Base-by-base conservation (phyloP, 2,113 vertebrate species). In the Eidolon helvum region DNA sequence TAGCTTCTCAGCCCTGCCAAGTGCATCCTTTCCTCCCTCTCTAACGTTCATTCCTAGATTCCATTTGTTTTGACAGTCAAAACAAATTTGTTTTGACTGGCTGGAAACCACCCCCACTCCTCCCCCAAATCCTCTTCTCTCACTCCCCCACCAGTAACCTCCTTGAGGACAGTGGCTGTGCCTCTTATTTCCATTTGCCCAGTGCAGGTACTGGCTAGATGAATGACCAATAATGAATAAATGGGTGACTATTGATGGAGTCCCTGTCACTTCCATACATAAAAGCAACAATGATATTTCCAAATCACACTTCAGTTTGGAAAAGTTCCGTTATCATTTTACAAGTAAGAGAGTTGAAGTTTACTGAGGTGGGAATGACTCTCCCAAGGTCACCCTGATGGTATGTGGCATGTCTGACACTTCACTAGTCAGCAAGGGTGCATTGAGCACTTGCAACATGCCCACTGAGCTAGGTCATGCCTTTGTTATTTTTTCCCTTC, bases 351-450 rank as follows among this genome's bases (percentile, higher is more conserved):
- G 84, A 50, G 38, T 11, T 45, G 45, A 10, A 10, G 45, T 45
- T 45, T 45, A 45, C 45, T 11, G 84, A 50, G 38, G 5, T 43
- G 57, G 18, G 90, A 69, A 69, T 79, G 82, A 57, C 63, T 85
- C 94, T 28, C 53, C n/a, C 48, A 91, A 89, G 75, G 30, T 90
- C 90, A 45, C 24, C 53, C 40, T 69, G 40, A 53, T 90, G 55
- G 63, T 30, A 24, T 16, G 15, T 50, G 48, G n/a, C 85, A 9
- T 6, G 18, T 10, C 33, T 77, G 38, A 38, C 0, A 30, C 30
- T 59, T 69, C 33, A 11, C 38, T 30, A 4, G 35, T 22, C 61
- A 91, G 5, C 66, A 43, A 30, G 45, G 33, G 2, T 40, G 9
- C 26, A 1, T 7, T 2, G 48, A 26, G 48, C 69, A n/a, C 26